Conservation (phyloP, 2,113 vertebrate genomes). For the Mola mola region DNA sequence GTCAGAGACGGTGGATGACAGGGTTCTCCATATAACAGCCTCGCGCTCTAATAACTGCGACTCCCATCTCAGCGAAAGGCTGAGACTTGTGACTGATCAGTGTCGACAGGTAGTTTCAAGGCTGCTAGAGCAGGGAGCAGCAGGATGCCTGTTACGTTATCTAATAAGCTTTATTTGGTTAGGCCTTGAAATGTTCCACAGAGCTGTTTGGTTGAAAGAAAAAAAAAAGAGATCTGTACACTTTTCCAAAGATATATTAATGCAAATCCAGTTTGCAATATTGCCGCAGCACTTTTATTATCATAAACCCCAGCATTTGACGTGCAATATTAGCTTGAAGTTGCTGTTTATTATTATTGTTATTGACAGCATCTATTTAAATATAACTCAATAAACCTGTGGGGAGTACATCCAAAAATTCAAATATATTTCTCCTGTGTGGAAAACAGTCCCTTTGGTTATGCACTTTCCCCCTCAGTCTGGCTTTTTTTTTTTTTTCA, state of each 20-base stretch:
- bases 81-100: constrained; percentile 75
- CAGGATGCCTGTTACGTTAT: constrained; percentile 56
- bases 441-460: too few species aligned
- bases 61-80: constrained; percentile 73
- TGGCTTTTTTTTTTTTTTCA: constrained; percentile 31
- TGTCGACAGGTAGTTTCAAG: constrained; percentile 81
- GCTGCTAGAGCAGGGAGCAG: constrained; percentile 62
- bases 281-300: constrained; percentile 43
- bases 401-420: background rate
- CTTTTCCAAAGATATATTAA: constrained; percentile 22
- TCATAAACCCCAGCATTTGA: constrained; percentile 41
- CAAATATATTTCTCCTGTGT: constrained; percentile 2
- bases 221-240: constrained; percentile 41
- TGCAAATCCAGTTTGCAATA: constrained; percentile 32
- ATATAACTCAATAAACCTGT: constrained; percentile 10
- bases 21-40: constrained; percentile 73
- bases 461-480: constrained; percentile 41
- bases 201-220: too few species aligned
- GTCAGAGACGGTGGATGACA: constrained; percentile 51
- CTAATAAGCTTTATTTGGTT: constrained; percentile 62
- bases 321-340: constrained; percentile 3
- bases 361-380: constrained; percentile 25
- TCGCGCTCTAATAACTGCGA: constrained; percentile 80
- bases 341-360: constrained; percentile 22
- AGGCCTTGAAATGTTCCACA: constrained; percentile 53